These are phyloP conservation scores for Dreissena rostriformis DNA, from an alignment of 1,140 invertebrate genomes.

Conservation along the genomic window DNA sequence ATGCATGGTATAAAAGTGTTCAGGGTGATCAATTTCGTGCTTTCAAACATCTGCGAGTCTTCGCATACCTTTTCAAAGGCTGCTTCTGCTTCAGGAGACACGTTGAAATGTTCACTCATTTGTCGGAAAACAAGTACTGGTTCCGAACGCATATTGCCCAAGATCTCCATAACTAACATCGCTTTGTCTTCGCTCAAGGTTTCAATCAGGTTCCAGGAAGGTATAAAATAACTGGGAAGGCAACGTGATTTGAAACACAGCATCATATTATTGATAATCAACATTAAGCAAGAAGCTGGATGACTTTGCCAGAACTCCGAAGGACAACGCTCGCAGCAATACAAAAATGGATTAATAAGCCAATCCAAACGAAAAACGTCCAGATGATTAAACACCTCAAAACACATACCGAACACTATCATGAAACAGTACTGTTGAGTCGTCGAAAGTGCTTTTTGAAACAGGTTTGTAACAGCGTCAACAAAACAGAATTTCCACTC, in stretches of 20 bases:
- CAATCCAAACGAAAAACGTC: background rate
- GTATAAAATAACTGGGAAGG: constrained; percentile 42
- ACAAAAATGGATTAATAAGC: constrained; percentile 31
- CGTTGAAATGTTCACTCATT: background rate
- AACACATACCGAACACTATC: constrained; percentile 14
- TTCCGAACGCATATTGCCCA: constrained; percentile 10
- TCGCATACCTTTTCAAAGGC: constrained; percentile 13
- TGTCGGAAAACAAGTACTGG: constrained; percentile 2
- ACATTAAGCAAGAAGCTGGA: constrained; percentile 28
- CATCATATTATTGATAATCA: constrained; percentile 28
- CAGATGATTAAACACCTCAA: background rate
- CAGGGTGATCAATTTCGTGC: constrained; percentile 5
- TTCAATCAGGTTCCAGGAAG: constrained; percentile 34
- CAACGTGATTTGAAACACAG: background rate
- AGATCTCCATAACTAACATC: constrained; percentile 1
- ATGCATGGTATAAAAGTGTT: constrained; percentile 26
- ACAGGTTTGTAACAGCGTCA: constrained; percentile 20
- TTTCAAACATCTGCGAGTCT: background rate
- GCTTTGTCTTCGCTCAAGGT: background rate
- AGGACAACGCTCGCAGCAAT: constrained; percentile 35
- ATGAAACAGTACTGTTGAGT: constrained; percentile 38
- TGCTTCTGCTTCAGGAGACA: background rate
- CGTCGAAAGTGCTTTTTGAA: background rate
- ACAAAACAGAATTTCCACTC: constrained; percentile 46
- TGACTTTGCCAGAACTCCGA: constrained; percentile 20